Base-by-base conservation (phyloP, 2,888 invertebrate species). In the Trachelus troglodyta region DNA sequence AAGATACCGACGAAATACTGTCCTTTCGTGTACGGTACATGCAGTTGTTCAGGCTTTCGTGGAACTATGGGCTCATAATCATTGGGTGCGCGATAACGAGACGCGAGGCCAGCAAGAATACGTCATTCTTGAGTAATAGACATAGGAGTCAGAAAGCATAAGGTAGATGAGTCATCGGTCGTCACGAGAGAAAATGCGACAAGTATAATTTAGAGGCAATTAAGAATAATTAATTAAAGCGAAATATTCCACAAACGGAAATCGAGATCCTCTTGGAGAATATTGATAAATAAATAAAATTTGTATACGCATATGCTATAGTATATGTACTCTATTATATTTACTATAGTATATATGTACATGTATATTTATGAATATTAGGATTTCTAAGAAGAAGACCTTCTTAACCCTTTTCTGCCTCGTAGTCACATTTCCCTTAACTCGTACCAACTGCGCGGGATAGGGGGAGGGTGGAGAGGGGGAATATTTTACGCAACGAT, bases 101-200 rank as follows among this genome's bases (percentile, higher is more conserved):
- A 1, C 9, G 56, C 56, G 23, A 56, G 56, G 56, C 56, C 56
- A 9, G 1, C 56, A 2, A 9, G 23, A 56, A 23, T 23, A 56
- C 56, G 56, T 56, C 56, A 56, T 56, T 23, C 9, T 56, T 23
- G 23, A 56, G 56, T 56, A 56, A 56, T 23, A 56, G 15, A 15
- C 56, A 56, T 23, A 56, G 23, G 6, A 56, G 56, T 56, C 56
- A 56, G 56, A 56, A 0, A 56, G 23, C 56, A 23, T 23, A 34
- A 71, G 31, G 56, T 71, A 56, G 79, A 79, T 85, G 83, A 84
- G 75, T 84, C 83, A 83, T 78, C 68, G 77, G 76, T 78, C 74
- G 75, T 69, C 23, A 9, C 0, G 56, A 56, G 56, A 23, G 23
- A 15, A 56, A 56, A 56, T 23, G 9, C 23, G 40, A 9, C 40